These are phyloP conservation scores for Xylocopa sonorina DNA, from an alignment of 1,140 invertebrate species.

Conservation along the genomic window DNA sequence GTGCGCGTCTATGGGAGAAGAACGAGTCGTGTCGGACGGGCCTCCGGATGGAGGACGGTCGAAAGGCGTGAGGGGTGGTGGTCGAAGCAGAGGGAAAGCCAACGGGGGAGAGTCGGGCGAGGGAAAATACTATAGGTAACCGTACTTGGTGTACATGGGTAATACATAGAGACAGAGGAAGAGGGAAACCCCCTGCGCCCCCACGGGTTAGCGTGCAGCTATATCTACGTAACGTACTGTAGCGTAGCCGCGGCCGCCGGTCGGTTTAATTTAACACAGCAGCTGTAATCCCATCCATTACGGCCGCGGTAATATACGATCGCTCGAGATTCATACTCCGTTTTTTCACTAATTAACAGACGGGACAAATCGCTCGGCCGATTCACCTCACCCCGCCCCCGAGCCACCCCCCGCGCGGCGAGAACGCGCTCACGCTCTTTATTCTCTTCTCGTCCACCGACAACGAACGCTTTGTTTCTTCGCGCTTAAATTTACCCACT, in stretches of 20 bases:
- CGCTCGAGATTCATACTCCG: constrained; percentile 83
- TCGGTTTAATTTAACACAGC: constrained; percentile 83
- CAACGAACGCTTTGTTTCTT: constrained; percentile 61
- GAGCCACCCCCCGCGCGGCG: constrained; percentile 40
- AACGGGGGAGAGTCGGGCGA: background rate
- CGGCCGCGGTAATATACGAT: constrained; percentile 82
- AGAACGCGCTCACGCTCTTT: constrained; percentile 62
- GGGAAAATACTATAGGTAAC: constrained; percentile 70
- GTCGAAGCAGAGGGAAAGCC: background rate
- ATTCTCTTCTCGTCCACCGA: constrained; percentile 59
- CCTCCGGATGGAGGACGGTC: background rate
- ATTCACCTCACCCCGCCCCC: constrained; percentile 64
- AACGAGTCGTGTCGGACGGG: constrained; percentile 39
- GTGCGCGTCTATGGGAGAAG: constrained; percentile 38
- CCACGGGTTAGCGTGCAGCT: constrained; percentile 69
- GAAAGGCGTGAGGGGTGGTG: too few relatives aligned
- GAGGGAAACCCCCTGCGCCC: constrained; percentile 69
- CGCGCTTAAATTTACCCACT: constrained; percentile 59
- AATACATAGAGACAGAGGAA: constrained; percentile 68
- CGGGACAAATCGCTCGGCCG: constrained; percentile 82
- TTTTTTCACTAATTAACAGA: constrained; percentile 84
- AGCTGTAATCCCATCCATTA: constrained; percentile 83
- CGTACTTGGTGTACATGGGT: constrained; percentile 72
- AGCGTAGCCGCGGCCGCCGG: constrained; percentile 77
- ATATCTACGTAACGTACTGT: constrained; percentile 77